Evolutionary conservation across 2,888 invertebrate species (phyloP).

Genomic region (Ectemnius cavifrons): DNA sequence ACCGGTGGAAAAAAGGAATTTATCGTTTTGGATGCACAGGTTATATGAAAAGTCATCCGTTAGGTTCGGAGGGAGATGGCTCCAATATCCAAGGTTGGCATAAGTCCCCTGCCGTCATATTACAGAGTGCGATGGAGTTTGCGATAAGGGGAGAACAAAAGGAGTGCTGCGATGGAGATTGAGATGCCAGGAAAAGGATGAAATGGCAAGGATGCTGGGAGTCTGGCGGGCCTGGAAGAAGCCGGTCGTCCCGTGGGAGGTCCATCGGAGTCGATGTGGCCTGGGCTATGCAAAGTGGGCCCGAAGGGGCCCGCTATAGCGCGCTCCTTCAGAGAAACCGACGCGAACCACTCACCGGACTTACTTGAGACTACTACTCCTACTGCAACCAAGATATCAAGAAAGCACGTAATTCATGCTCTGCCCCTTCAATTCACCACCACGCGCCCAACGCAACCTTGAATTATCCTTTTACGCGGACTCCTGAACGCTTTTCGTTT

Average conservation of each 20-base stretch:
- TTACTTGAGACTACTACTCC: constrained; percentile 57
- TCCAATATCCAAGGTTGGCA: constrained; percentile 8
- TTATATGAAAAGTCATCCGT: too few species aligned
- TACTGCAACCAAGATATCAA: constrained; percentile 64
- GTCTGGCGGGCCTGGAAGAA: constrained; percentile 62
- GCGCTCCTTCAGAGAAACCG: constrained; percentile 50
- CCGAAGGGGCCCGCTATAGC: constrained; percentile 49
- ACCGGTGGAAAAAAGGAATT: too few species aligned
- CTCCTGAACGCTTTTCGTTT: not conserved
- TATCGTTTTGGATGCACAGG: too few species aligned
- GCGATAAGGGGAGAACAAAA: not conserved
- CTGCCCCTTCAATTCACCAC: constrained; percentile 31
- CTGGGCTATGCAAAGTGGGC: constrained; percentile 71
- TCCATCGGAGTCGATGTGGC: constrained; percentile 65
- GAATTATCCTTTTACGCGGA: constrained; percentile 27
- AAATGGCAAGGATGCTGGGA: constrained; percentile 43
- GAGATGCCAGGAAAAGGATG: constrained; percentile 17
- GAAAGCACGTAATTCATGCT: constrained; percentile 65
- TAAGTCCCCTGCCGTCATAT: constrained; percentile 31
- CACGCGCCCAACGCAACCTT: constrained; percentile 24
- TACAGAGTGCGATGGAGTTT: constrained; percentile 21
- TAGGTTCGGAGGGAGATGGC: too few species aligned
- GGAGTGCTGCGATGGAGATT: constrained; percentile 9
- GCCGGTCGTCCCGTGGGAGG: constrained; percentile 70
- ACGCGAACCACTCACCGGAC: constrained; percentile 53